Conservation (phyloP, 2,888 invertebrate genomes). For the Isoperla grammatica region DNA sequence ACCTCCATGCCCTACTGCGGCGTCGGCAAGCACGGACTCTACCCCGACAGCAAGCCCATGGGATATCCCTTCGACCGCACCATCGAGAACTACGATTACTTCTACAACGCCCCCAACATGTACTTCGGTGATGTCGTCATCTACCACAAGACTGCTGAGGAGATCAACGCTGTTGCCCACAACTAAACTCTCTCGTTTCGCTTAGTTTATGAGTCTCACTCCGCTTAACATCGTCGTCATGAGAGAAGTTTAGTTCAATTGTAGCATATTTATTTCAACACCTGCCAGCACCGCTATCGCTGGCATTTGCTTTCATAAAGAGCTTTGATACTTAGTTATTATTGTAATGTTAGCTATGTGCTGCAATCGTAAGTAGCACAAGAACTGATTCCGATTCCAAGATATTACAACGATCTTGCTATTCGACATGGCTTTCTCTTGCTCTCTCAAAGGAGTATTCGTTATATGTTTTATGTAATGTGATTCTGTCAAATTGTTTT, state of each 20-base stretch:
- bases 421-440: not conserved
- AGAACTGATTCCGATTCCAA: slow-evolving; percentile 3
- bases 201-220: not conserved
- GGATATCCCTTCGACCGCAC: slow-evolving; percentile 57
- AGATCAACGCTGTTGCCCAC: slow-evolving; percentile 21
- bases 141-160: slow-evolving; percentile 49
- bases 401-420: slow-evolving; percentile 1
- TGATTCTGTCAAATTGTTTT: not conserved
- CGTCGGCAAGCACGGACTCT: slow-evolving; percentile 39
- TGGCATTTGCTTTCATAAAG: too few relatives aligned
- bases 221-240: too few relatives aligned
- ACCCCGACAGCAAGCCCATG: slow-evolving; percentile 49
- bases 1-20: slow-evolving; percentile 45
- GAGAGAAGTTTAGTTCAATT: too few relatives aligned
- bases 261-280: too few relatives aligned
- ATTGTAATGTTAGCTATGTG: not conserved
- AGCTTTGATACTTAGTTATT: too few relatives aligned
- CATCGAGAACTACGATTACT: slow-evolving; percentile 38
- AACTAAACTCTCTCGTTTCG: not conserved
- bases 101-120: slow-evolving; percentile 48
- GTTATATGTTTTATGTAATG: slow-evolving; percentile 3
- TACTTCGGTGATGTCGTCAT: slow-evolving; percentile 54
- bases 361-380: slow-evolving; percentile 1
- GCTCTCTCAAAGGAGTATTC: slow-evolving; percentile 7
- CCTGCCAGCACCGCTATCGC: too few relatives aligned